phyloP scores from a whole-genome alignment of 2,888 invertebrate species.

The Chamaedrilus cognettii region DNA sequence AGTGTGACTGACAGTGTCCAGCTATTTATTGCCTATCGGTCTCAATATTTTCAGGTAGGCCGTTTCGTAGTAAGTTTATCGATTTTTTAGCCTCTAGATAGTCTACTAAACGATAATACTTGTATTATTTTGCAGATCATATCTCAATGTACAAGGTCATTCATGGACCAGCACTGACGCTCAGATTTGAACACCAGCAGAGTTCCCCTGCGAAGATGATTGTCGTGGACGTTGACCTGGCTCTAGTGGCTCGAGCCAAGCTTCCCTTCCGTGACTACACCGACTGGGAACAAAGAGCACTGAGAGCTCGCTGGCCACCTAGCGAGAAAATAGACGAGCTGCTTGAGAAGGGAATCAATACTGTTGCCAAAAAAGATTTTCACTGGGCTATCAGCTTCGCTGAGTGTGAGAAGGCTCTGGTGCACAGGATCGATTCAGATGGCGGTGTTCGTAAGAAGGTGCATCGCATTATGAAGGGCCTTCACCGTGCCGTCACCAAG shows the following conservation, averaged over 20 bases:
- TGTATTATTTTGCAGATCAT: slow-evolving; percentile 10
- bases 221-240: slow-evolving; percentile 14
- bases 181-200: neutral
- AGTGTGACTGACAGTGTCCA: no score
- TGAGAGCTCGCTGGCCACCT: slow-evolving; percentile 18
- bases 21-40: no score
- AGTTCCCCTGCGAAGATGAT: neutral
- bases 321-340: slow-evolving; percentile 18
- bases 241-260: slow-evolving; percentile 5
- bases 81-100: no score
- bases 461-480: slow-evolving; percentile 31
- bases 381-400: slow-evolving; percentile 25
- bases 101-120: no score
- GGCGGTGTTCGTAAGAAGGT: slow-evolving; percentile 28
- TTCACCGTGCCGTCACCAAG: neutral
- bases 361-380: slow-evolving; percentile 26
- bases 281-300: slow-evolving; percentile 15
- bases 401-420: slow-evolving; percentile 24
- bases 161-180: slow-evolving; percentile 18
- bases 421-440: slow-evolving; percentile 24
- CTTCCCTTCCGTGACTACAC: slow-evolving; percentile 12
- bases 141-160: neutral
- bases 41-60: no score
- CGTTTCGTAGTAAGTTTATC: no score
- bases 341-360: slow-evolving; percentile 13